Base-by-base conservation (phyloP, 1,140 invertebrate genomes). In the Ganaspis sp. region DNA sequence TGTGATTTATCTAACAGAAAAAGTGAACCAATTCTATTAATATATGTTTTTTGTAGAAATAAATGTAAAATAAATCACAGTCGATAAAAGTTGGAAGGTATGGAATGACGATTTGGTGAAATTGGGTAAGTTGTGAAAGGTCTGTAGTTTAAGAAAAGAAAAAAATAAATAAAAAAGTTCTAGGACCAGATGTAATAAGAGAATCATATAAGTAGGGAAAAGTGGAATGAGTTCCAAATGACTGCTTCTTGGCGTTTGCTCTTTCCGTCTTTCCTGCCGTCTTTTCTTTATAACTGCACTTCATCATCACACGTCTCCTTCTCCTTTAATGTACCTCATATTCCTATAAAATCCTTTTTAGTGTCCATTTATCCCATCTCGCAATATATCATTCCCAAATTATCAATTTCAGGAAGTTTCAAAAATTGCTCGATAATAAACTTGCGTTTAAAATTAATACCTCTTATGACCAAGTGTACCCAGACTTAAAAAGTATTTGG, bases 231-330 rank as follows among this genome's bases (percentile, higher is more conserved):
- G 23, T 64, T 29, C 58, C 58, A 64, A 64, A 64, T 64, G 58
- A 64, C 58, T 29, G 58, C 58, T 64, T 29, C 26, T n/a, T 64
- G 26, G 4, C 26, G 23, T 26, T n/a, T 49, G 12, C 45, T 49
- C 45, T 49, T 49, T 49, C 4, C 45, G 12, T 64, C 58, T 29
- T 64, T 64, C 26, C 23, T 29, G 23, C n/a, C 58, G 26, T 29
- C 26, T 64, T 64, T 64, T 64, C 58, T 64, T 64, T 64, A 64
- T 64, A 64, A 64, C 58, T 64, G 23, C 58, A 64, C 58, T 64
- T 64, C 23, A 64, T 64, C 58, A 29, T 64, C 58, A 64, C 26
- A 64, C 58, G 26, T 64, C 23, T 64, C 21, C n/a, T 64, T 34
- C n/a, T 26, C 26, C n/a, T 64, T 64, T 64, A 64, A 64, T 64